phyloP scores from a whole-genome alignment of 2,888 invertebrate species.

The Diogma glabrata region DNA sequence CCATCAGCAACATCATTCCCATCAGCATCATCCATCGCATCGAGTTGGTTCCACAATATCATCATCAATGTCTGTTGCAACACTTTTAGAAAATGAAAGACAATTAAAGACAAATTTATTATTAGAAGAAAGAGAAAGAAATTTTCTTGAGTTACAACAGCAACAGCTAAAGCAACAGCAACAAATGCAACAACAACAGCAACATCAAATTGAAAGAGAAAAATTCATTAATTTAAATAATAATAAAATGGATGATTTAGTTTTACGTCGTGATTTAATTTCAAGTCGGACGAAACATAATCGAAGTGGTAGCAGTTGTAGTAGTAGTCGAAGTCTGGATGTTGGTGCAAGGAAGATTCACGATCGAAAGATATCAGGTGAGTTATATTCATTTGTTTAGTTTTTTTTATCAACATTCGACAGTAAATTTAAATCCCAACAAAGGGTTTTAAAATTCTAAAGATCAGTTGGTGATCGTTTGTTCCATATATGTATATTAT shows the following conservation, averaged over 20 bases:
- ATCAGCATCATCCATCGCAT: slow-evolving; percentile 7
- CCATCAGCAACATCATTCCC: neutral
- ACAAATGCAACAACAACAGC: neutral
- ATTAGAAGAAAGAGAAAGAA: slow-evolving; percentile 3
- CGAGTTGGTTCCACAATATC: neutral
- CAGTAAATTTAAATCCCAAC: no score
- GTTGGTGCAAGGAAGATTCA: neutral
- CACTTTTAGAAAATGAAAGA: slow-evolving; percentile 9
- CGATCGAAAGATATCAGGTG: slow-evolving; percentile 2
- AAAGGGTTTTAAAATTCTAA: no score
- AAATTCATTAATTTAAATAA: neutral
- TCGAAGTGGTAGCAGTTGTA: neutral
- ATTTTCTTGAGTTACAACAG: slow-evolving; percentile 4
- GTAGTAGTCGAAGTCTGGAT: neutral
- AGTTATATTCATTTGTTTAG: no score
- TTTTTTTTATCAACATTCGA: no score
- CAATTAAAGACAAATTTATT: neutral
- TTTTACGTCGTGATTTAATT: neutral
- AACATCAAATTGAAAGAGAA: neutral
- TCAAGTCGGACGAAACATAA: neutral
- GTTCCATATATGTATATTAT: no score
- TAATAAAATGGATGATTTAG: slow-evolving; percentile 4
- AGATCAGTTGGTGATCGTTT: no score
- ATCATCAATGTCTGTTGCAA: slow-evolving; percentile 10
- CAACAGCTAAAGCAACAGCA: neutral